Conservation (phyloP, 2,888 invertebrate species). For the Aphodius granarius region DNA sequence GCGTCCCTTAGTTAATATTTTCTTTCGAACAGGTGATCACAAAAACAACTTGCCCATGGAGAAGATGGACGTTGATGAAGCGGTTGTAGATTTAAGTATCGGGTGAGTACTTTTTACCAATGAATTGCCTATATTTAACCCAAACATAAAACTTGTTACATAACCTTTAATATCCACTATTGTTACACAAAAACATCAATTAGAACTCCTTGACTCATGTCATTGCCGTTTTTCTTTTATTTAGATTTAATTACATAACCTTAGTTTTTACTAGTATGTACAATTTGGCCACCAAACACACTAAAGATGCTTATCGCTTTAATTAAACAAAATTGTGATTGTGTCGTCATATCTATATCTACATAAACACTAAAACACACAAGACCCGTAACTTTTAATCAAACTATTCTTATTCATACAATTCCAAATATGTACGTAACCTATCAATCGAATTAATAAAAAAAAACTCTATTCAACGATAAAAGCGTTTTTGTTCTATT, state of each 20-base stretch:
- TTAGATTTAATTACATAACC: neutral
- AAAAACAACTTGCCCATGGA: constrained; percentile 50
- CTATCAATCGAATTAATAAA: neutral
- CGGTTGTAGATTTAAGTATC: constrained; percentile 86
- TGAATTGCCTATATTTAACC: neutral
- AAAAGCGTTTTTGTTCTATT: neutral
- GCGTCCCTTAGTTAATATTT: constrained; percentile 7
- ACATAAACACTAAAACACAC: neutral
- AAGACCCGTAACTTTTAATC: neutral
- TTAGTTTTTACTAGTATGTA: neutral
- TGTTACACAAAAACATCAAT: neutral
- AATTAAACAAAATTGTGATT: neutral
- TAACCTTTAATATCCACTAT: neutral
- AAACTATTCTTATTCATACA: neutral
- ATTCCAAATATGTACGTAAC: neutral
- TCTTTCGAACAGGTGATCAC: constrained; percentile 33
- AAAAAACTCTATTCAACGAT: neutral
- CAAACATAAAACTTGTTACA: neutral
- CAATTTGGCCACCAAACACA: neutral
- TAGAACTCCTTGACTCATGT: neutral
- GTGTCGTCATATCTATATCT: neutral
- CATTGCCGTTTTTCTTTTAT: neutral
- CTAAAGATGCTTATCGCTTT: neutral
- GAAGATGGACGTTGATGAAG: constrained; percentile 88
- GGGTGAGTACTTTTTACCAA: constrained; percentile 58